A percentile compares a stretch with the other conserved stretches of the same genome.
These are phyloP conservation scores for Gisinianus flammeolus DNA, from an alignment of 2,888 invertebrate species.

Conservation along the genomic window DNA sequence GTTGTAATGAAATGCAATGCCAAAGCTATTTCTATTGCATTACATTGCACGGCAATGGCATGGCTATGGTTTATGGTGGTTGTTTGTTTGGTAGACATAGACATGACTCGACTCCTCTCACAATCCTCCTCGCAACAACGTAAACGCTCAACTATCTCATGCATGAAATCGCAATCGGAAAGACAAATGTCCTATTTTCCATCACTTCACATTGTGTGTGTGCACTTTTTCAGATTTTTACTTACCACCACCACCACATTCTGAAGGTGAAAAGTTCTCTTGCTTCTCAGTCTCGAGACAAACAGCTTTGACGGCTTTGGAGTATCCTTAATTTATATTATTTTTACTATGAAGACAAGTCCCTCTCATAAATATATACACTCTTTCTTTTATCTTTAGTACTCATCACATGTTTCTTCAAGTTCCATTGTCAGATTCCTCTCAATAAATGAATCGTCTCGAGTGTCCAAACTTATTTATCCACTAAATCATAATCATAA, in stretches of 20 bases:
- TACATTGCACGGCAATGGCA: neutral
- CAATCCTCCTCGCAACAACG: slow-evolving; percentile 9
- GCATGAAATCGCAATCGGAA: slow-evolving; percentile 56
- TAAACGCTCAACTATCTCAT: slow-evolving; percentile 36
- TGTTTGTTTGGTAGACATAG: neutral
- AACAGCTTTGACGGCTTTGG: slow-evolving; percentile 24
- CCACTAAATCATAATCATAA: no score
- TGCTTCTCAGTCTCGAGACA: slow-evolving; percentile 32
- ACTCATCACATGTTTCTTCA: no score
- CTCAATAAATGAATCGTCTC: no score
- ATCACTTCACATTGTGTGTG: slow-evolving; percentile 37
- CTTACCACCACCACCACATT: slow-evolving; percentile 14
- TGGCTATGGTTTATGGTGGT: slow-evolving; percentile 12
- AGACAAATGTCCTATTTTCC: slow-evolving; percentile 55
- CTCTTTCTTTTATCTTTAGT: no score
- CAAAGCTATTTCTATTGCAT: slow-evolving; percentile 18
- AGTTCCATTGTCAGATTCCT: no score
- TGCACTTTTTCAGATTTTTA: slow-evolving; percentile 30
- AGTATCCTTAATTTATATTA: slow-evolving; percentile 18
- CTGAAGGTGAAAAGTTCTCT: slow-evolving; percentile 48
- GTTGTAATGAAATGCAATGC: neutral
- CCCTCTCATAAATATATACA: no score
- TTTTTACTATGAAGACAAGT: no score
- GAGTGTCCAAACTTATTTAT: no score
- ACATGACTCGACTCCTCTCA: neutral